Evolutionary conservation across 2,113 vertebrate species (phyloP), one percentile per base, ranked within the genome.

Genomic region (Prolemur simus): DNA sequence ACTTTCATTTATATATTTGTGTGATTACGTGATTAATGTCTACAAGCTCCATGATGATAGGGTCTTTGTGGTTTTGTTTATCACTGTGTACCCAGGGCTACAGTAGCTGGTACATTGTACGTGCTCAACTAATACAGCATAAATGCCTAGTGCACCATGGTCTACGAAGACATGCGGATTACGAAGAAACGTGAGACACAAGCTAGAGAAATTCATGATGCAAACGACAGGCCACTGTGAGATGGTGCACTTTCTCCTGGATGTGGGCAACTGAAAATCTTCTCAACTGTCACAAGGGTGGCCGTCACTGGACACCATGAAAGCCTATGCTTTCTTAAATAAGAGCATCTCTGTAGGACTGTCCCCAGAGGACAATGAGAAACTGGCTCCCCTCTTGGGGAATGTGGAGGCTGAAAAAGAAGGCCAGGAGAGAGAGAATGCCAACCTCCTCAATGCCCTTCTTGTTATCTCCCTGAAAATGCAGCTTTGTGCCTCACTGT

Each of bases 381-480:
- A 97, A 82, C 34, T 81, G 86, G 96, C 95, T 78, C 95, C 80
- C 84, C 94, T 97, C 95, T 89, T 63, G 71, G 80, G 80, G 52
- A 97, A 95, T 1, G 11, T 77, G 82, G 83, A 91, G 73, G 37
- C 71, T 49, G 7, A n/a, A 86, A 95, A 93, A 52, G 63, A 77
- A 47, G 64, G 34, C 63, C 82, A 94, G 76, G 49, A 66, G 91
- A 71, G 64, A 91, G 11, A 52, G 77, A 81, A 10, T 39, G 23
- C 93, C 95, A 54, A 58, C n/a, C 96, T 98, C 94, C 95, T 93
- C 94, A 12, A 8, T 83, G 85, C 87, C 94, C 88, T 97, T 89
- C 86, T 76, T 88, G 74, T 78, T 96, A 77, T 96, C 97, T 97
- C 91, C 84, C 96, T 97, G 92, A 96, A 97, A 98, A 95, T 2